Percentiles rank a stretch among this genome's conserved stretches.
Evolutionary conservation across 2,797 vertebrate species (phyloP).

Genomic region (Pangasius larnaudii): DNA sequence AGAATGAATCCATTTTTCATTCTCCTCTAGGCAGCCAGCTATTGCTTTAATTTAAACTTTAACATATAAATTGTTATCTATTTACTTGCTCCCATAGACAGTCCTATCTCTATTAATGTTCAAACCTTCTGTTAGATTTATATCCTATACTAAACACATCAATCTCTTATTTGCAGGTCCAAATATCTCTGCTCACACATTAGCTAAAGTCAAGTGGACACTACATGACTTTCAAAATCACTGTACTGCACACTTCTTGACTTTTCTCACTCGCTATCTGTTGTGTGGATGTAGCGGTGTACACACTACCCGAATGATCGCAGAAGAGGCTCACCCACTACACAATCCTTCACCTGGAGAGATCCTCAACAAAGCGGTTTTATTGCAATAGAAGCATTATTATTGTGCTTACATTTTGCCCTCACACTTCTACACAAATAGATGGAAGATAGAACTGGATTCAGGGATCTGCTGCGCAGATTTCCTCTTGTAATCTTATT

Average conservation of each 20-base stretch:
- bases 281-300: background rate
- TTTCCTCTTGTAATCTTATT: background rate
- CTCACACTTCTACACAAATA: background rate
- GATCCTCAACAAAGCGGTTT: background rate
- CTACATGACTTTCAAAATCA: background rate
- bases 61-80: slow-evolving; percentile 55
- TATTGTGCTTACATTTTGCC: background rate
- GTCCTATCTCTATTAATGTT: background rate
- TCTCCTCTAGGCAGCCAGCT: slow-evolving; percentile 22
- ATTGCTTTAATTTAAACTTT: slow-evolving; percentile 37
- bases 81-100: slow-evolving; percentile 36
- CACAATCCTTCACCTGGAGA: background rate
- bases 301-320: too few relatives aligned
- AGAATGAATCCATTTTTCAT: background rate
- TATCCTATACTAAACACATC: background rate
- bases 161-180: background rate
- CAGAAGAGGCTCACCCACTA: background rate
- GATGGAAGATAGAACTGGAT: background rate
- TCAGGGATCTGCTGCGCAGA: background rate
- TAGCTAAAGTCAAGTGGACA: background rate
- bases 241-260: background rate
- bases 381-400: background rate
- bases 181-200: background rate
- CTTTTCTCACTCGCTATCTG: background rate
- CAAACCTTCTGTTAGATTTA: background rate